A percentile compares a stretch with the other conserved stretches of the same genome.
Evolutionary conservation across 2,797 vertebrate species (phyloP).

Genomic region (Brachyrhaphis roseni): DNA sequence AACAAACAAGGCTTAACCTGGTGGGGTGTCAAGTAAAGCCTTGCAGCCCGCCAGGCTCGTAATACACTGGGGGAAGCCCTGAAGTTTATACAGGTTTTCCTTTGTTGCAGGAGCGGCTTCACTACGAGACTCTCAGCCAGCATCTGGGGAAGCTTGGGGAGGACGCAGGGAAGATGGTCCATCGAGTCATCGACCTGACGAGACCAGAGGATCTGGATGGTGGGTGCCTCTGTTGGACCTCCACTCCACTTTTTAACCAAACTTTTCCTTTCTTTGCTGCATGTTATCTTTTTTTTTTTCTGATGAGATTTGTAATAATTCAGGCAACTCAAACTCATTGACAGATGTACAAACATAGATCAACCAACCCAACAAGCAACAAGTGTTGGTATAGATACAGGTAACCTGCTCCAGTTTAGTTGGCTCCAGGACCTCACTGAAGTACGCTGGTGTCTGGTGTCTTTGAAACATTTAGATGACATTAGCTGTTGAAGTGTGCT

Average conservation of each 20-base stretch:
- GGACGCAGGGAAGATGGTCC: slow-evolving; percentile 90
- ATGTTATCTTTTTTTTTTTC: neutral
- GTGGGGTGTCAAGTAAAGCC: no score
- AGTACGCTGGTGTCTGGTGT: neutral
- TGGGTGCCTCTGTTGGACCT: slow-evolving; percentile 57
- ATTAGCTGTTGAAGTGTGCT: neutral
- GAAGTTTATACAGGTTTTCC: neutral
- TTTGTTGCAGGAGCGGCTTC: slow-evolving; percentile 86
- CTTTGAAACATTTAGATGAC: neutral
- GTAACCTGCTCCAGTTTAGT: neutral
- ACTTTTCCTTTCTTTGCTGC: neutral
- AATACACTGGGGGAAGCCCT: no score
- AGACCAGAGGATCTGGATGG: slow-evolving; percentile 94
- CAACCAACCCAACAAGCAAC: no score
- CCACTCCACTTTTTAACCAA: neutral
- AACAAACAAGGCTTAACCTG: no score
- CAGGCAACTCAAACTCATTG: neutral
- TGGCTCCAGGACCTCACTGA: neutral
- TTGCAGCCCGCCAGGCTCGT: no score
- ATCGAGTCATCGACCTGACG: slow-evolving; percentile 93
- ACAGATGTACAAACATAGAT: neutral
- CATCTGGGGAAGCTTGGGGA: slow-evolving; percentile 90
- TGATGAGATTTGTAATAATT: neutral
- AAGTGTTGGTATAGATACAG: neutral
- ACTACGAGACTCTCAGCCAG: slow-evolving; percentile 91